Evolutionary conservation across 2,888 invertebrate species (phyloP).

Genomic region (Drepanosiphum platanoidis): DNA sequence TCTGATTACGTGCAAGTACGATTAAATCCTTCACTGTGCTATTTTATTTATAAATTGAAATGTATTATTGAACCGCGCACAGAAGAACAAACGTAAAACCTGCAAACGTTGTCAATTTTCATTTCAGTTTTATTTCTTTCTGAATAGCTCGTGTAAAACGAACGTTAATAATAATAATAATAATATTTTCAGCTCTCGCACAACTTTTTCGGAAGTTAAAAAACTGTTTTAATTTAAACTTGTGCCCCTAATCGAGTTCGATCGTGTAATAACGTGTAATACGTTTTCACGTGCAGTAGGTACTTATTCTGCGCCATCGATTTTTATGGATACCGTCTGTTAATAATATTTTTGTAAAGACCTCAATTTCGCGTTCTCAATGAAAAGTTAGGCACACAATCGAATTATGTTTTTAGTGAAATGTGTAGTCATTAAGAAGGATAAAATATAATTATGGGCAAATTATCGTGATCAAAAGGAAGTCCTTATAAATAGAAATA

Average conservation of each 20-base stretch:
- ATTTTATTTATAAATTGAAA: conserved; percentile 32
- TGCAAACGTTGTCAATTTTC: conserved; percentile 38
- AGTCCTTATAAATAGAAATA: conserved; percentile 30
- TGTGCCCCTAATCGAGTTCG: conserved; percentile 22
- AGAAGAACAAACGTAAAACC: neutral
- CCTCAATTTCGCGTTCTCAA: neutral
- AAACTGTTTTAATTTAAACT: conserved; percentile 39
- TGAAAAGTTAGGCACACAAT: neutral
- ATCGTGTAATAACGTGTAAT: neutral
- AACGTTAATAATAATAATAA: conserved; percentile 33
- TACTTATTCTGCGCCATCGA: neutral
- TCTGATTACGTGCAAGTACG: conserved; percentile 15
- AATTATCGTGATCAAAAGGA: conserved; percentile 49
- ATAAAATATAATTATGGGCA: conserved; percentile 45
- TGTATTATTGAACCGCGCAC: neutral
- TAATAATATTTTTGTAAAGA: conserved; percentile 34
- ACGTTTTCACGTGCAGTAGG: neutral
- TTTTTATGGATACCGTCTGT: neutral
- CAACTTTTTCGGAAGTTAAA: conserved; percentile 23
- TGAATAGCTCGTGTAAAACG: conserved; percentile 19
- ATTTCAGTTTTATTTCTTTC: conserved; percentile 34
- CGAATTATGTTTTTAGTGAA: conserved; percentile 47
- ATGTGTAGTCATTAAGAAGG: conserved; percentile 40
- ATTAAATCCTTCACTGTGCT: neutral
- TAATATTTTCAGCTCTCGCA: conserved; percentile 24